A percentile compares a stretch with the other conserved stretches of the same genome.
phyloP scores from a whole-genome alignment of 2,113 vertebrate species.

The Ochotona princeps region DNA sequence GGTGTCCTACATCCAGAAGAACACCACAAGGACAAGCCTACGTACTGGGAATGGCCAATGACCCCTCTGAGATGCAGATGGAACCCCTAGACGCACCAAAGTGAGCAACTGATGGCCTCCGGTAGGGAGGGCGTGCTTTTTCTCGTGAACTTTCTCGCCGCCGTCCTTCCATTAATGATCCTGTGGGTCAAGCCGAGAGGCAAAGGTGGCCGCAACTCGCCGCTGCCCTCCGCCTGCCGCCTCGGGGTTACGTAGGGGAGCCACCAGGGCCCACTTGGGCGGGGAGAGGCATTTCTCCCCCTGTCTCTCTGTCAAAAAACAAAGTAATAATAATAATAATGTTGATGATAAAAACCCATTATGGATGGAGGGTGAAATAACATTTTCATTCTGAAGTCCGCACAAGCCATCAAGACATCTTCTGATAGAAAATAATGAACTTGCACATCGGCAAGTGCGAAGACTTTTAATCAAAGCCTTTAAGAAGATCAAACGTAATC shows the following conservation, averaged over 20 bases:
- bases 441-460: constrained; percentile 68
- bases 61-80: constrained; percentile 27
- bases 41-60: constrained; percentile 52
- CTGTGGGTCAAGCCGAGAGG: constrained; percentile 38
- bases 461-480: constrained; percentile 80
- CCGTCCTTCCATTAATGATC: constrained; percentile 74
- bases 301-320: constrained; percentile 81
- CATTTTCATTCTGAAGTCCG: constrained; percentile 71
- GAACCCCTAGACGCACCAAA: not conserved
- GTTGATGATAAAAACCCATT: constrained; percentile 78
- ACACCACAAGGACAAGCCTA: constrained; percentile 68
- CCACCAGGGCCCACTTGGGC: constrained; percentile 52
- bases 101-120: constrained; percentile 63
- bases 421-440: constrained; percentile 73
- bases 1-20: constrained; percentile 18
- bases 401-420: constrained; percentile 52
- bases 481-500: constrained; percentile 80
- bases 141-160: constrained; percentile 49
- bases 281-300: constrained; percentile 73
- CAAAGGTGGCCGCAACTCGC: constrained; percentile 41
- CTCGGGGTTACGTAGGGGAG: constrained; percentile 47
- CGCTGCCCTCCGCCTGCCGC: constrained; percentile 43
- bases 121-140: constrained; percentile 53
- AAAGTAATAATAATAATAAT: constrained; percentile 82
- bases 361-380: constrained; percentile 74